Evolutionary conservation across 2,888 invertebrate species (phyloP), one percentile per base, ranked within the genome.

Genomic region (Nemotelus pantherinus): DNA sequence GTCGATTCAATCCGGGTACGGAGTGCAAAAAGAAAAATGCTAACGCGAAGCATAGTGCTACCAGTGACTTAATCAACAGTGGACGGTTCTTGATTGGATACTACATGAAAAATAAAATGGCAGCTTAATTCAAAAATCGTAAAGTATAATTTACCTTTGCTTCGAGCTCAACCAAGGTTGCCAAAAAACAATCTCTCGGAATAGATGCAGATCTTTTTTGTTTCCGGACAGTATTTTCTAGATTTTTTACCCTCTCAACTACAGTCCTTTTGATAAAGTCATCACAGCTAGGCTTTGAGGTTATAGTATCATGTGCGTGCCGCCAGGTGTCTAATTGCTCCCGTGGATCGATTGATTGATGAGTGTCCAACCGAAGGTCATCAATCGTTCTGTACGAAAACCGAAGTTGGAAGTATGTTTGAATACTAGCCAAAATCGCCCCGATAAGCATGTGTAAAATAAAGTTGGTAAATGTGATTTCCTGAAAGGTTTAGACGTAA

Each of bases 251-350:
- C 88, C 94, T 94, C 83, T 92, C 92, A 82, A 92, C 88, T n/a
- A 97, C 87, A 0, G 95, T 92, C 77, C 91, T 91, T 77, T 93
- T 90, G 7, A 97, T 95, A 25, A 93, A 86, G 79, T 93, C 93
- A 82, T 96, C 96, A 82, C 96, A 95, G 83, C 93, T 91, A 2
- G 95, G 94, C 84, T 94, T 95, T 2, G 93, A 92, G 0, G 94
- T 92, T 39, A 96, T 87, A 0, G 94, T 94, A 0, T 92, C 92
- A 0, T 92, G 93, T 0, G 92, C 93, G 74, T 92, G 89, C 83
- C 93, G 90, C 96, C 96, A 97, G 10, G 95, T 93, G 1, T 92
- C 93, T 71, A 96, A 93, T 86, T 95, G 95, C 80, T 95, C 93
- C 41, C 93, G 91, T 80, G 87, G n/a, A 80, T 94, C 93, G 76